phyloP scores from a whole-genome alignment of 2,113 vertebrate species.

The Corythornis madagascariensis region DNA sequence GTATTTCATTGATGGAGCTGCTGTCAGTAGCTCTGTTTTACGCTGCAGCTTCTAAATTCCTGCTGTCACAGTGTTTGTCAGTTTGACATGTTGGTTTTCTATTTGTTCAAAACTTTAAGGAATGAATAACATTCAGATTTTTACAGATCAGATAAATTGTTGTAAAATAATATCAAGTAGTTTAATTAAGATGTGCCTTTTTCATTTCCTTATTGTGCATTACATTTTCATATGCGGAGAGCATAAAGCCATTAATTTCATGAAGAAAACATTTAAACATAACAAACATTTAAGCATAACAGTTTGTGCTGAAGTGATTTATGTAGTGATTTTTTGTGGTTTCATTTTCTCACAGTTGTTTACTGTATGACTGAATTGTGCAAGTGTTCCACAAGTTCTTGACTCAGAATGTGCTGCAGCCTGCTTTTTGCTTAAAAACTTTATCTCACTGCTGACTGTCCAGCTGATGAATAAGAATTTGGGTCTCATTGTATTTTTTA shows the following conservation, averaged over 20 bases:
- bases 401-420: slow-evolving; percentile 4
- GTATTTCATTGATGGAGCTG: not conserved
- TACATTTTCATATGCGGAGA: not conserved
- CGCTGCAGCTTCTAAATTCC: not conserved
- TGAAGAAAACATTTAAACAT: not conserved
- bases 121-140: not conserved
- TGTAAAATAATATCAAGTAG: not conserved
- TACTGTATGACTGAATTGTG: not conserved
- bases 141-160: not conserved
- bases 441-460: not conserved
- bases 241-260: not conserved
- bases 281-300: not conserved
- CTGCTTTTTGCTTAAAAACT: slow-evolving; percentile 20
- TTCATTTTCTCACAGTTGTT: slow-evolving; percentile 17
- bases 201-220: not conserved
- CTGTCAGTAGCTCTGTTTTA: not conserved
- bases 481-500: not conserved
- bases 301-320: not conserved
- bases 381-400: not conserved
- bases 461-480: slow-evolving; percentile 16
- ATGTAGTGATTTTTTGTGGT: not conserved
- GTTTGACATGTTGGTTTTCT: not conserved
- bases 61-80: not conserved
- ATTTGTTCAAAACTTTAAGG: not conserved
- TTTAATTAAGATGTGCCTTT: not conserved